Evolutionary conservation across 2,113 vertebrate genomes (phyloP).

Genomic region (Dasypus novemcinctus): DNA sequence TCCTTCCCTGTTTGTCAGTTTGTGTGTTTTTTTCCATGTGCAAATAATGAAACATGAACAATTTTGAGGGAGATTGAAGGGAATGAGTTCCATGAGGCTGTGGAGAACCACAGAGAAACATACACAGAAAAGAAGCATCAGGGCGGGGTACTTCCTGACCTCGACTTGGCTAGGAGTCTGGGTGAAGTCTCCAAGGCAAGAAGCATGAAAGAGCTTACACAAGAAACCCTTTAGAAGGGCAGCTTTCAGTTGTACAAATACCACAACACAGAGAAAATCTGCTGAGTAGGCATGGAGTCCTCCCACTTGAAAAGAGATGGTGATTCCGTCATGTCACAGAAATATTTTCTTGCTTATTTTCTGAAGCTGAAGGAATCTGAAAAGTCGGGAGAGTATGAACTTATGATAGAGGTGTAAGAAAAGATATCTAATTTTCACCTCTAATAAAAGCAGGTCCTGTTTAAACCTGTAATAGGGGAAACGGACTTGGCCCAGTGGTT

Average conservation of each 20-base stretch:
- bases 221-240: constrained; percentile 80
- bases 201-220: constrained; percentile 79
- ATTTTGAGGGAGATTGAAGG: background rate
- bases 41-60: constrained; percentile 54
- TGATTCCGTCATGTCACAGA: constrained; percentile 85
- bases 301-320: constrained; percentile 86
- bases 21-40: background rate
- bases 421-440: background rate
- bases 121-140: background rate
- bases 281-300: constrained; percentile 84
- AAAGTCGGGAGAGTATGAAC: constrained; percentile 67
- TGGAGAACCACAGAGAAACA: constrained; percentile 22
- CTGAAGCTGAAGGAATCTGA: constrained; percentile 73
- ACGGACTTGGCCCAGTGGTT: no score
- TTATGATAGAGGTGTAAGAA: constrained; percentile 58
- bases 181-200: constrained; percentile 73
- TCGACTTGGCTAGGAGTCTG: constrained; percentile 51
- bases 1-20: constrained; percentile 19
- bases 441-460: background rate
- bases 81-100: background rate
- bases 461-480: background rate
- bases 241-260: constrained; percentile 80
- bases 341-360: constrained; percentile 78
- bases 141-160: background rate
- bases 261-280: constrained; percentile 88